Conservation (phyloP, 2,797 vertebrate genomes). For the Argyrosomus regius region DNA sequence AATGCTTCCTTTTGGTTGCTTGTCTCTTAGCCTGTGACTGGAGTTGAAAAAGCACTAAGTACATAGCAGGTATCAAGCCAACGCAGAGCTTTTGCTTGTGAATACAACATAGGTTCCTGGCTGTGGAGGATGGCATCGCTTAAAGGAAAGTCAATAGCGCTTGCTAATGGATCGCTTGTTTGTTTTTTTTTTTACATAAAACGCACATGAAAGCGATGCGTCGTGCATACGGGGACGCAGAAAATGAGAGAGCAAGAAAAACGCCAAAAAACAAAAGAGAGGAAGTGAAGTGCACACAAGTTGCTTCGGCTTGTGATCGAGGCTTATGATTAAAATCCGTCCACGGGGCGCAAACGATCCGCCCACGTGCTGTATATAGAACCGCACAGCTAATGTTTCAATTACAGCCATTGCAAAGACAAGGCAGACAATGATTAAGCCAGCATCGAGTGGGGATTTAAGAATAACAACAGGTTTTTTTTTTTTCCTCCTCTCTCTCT, state of each 20-base stretch:
- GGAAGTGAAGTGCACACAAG: slow-evolving; percentile 42
- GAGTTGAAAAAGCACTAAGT: slow-evolving; percentile 43
- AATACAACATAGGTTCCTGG: slow-evolving; percentile 7
- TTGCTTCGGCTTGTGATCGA: slow-evolving; percentile 56
- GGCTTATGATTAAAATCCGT: slow-evolving; percentile 76
- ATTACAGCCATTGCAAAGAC: slow-evolving; percentile 79
- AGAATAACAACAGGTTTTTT: slow-evolving; percentile 73
- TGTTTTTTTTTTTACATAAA: neutral
- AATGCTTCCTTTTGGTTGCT: slow-evolving; percentile 70
- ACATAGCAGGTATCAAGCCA: slow-evolving; percentile 49
- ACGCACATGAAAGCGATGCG: neutral
- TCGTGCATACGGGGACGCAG: neutral
- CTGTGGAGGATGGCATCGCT: slow-evolving; percentile 33
- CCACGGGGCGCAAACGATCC: slow-evolving; percentile 56
- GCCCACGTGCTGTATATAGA: slow-evolving; percentile 76
- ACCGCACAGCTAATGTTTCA: slow-evolving; percentile 81
- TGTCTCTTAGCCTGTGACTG: slow-evolving; percentile 45
- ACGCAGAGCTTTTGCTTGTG: neutral
- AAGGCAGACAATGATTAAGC: slow-evolving; percentile 80
- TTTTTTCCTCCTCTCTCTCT: neutral
- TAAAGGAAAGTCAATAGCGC: slow-evolving; percentile 32
- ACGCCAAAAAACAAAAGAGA: neutral
- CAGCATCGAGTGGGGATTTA: slow-evolving; percentile 78
- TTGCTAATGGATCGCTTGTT: slow-evolving; percentile 53
- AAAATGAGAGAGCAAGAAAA: neutral